Base-by-base conservation (phyloP, 1,140 invertebrate genomes). In the Brachionus plicatilis region DNA sequence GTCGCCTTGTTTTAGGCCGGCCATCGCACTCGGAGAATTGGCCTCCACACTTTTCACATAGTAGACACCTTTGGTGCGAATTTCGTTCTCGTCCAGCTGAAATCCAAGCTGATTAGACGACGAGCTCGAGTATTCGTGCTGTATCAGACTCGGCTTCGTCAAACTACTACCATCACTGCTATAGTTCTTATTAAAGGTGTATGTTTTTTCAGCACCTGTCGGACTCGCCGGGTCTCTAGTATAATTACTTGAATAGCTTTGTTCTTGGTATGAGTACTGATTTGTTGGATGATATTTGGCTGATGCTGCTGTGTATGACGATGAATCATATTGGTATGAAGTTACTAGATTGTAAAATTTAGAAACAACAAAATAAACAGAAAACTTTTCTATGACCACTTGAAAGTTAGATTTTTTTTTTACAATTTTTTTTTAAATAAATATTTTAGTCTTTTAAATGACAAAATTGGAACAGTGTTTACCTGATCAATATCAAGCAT, bases 1-100 rank as follows among this genome's bases (percentile, higher is more conserved):
- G 41, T 82, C 79, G 24, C 79, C 79, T 68, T 60, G 33, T 68
- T 82, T 82, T 3, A 82, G 65, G 12, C 79, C 79, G 17, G 79
- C 79, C 37, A 65, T 41, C 7, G 50, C 79, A 14, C 50, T 65
- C 5, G 79, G 79, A 7, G 79, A 82, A 37, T 43, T 66, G 9
- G 17, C 12, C 20, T 82, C 79, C 45, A 82, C 29, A 82, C 43
- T 41, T 37, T 68, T 82, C 3, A 82, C 79, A 60, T 41, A 82
- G 11, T 82, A 82, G 20, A 68, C 79, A 1, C 79, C 79, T 45
- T 60, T 82, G 20, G 2, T 43, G n/a, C 53, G 50, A 9, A 82
- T 41, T 68, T 82, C 79, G 14, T 43, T 68, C 17, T 82, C 79
- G 41, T 82, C 79, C 14, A 82, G 43, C 20, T 60, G 53, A 29